These are phyloP conservation scores for Lagopus leucura DNA, from an alignment of 2,113 vertebrate genomes.

Conservation along the genomic window DNA sequence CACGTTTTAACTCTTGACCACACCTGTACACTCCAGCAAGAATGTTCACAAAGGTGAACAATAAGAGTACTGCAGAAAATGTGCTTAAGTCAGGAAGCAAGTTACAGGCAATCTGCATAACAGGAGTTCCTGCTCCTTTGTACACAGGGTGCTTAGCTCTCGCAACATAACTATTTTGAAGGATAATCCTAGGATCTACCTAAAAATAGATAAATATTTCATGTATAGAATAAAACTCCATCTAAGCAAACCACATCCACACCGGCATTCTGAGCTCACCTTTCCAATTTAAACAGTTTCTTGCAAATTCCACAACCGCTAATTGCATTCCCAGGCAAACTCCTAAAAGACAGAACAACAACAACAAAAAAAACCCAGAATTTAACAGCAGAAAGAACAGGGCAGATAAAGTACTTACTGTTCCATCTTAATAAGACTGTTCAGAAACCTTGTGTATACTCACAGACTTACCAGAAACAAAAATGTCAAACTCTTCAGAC, in stretches of 20 bases:
- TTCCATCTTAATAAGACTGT: not conserved
- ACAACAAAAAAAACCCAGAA: not conserved
- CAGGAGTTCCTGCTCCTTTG: not conserved
- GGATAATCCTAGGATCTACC: not conserved
- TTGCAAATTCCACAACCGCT: constrained; percentile 83
- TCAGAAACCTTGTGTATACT: not conserved
- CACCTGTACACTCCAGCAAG: not conserved
- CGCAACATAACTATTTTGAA: not conserved
- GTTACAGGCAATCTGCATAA: not conserved
- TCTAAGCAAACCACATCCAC: not conserved
- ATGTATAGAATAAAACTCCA: not conserved
- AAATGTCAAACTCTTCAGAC: not conserved
- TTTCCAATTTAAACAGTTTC: constrained; percentile 80
- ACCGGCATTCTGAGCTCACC: constrained; percentile 60
- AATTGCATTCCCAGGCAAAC: constrained; percentile 84
- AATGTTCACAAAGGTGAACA: not conserved
- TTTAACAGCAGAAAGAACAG: not conserved
- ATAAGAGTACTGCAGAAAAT: no score
- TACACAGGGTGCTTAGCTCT: not conserved
- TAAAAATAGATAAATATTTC: not conserved
- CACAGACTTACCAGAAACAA: not conserved
- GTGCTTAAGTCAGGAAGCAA: not conserved
- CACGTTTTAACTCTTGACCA: not conserved
- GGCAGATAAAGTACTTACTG: not conserved
- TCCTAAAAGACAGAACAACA: constrained; percentile 56